Percentiles rank a stretch among this genome's conserved stretches.
Evolutionary conservation across 2,888 invertebrate species (phyloP).

Genomic region (Abrostola triplasia): DNA sequence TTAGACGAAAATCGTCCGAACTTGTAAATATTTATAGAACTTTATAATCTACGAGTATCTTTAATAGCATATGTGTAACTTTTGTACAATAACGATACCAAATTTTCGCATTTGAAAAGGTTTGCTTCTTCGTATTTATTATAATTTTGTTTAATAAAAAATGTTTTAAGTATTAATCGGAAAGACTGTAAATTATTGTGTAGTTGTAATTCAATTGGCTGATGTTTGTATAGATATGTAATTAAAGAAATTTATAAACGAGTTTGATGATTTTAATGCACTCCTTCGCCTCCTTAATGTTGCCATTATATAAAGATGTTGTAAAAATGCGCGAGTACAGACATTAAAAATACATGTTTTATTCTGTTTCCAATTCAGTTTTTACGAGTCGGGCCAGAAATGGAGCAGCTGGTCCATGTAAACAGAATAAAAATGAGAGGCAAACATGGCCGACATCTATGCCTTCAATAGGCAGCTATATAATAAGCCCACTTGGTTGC

Average conservation of each 20-base stretch:
- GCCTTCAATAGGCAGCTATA: slow-evolving; percentile 68
- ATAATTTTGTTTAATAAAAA: slow-evolving; percentile 74
- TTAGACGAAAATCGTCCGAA: slow-evolving; percentile 75
- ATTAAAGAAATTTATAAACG: slow-evolving; percentile 86
- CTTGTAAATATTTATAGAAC: slow-evolving; percentile 81
- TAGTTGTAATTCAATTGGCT: slow-evolving; percentile 84
- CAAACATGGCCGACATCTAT: slow-evolving; percentile 68
- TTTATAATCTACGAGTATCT: slow-evolving; percentile 69
- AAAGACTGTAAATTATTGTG: slow-evolving; percentile 88
- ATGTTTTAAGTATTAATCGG: slow-evolving; percentile 85
- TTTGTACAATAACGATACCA: slow-evolving; percentile 88
- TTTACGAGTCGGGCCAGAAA: slow-evolving; percentile 77
- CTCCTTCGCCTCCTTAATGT: slow-evolving; percentile 39
- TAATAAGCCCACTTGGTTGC: slow-evolving; percentile 65
- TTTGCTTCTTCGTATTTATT: slow-evolving; percentile 86
- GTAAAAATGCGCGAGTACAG: slow-evolving; percentile 64
- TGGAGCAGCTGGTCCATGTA: slow-evolving; percentile 79
- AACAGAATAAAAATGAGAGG: slow-evolving; percentile 81
- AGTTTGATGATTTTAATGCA: slow-evolving; percentile 58
- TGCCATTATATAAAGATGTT: slow-evolving; percentile 44
- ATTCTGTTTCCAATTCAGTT: slow-evolving; percentile 79
- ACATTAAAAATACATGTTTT: slow-evolving; percentile 75
- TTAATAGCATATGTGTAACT: slow-evolving; percentile 74
- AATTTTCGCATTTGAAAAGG: slow-evolving; percentile 85
- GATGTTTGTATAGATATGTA: slow-evolving; percentile 86